Base-by-base conservation (phyloP, 2,888 invertebrate genomes). In the Hirtodrosophila histrioides region DNA sequence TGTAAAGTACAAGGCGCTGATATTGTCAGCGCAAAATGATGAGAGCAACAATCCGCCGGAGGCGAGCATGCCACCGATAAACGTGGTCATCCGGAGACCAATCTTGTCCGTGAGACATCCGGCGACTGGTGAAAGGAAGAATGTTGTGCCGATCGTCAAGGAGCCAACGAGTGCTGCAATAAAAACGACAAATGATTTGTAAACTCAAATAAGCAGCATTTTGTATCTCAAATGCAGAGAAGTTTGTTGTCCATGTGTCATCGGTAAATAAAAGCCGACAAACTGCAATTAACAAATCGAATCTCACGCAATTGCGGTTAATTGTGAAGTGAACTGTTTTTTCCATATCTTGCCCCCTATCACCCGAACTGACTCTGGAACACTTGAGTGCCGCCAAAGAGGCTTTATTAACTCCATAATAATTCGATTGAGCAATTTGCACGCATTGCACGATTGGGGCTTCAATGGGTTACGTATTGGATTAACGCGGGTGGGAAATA, bases 81-180 rank as follows among this genome's bases (percentile, higher is more conserved):
- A 94, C 0, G 97, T 97, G 1, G 97, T 97, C 71, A 93, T 90
- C 35, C 97, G 94, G 57, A 98, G 94, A n/a, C 98, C 98, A 77
- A 97, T 93, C 76, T 95, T 94, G 89, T 96, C 97, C 1, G 97
- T 97, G 53, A 98, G 92, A 48, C 97, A 94, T 44, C 98, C 97
- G 24, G 97, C 95, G 35, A 98, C 92, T 10, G 97, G 96, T 3
- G 98, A 98, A 75, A 97, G 92, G 72, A 97, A 94, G 92, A 98
- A 98, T 53, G 97, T 97, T 45, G 96, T 95, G 37, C 98, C 97
- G 90, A 98, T 96, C 23, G 96, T 94, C 77, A 98, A 92, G 0
- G 97, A 95, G 6, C 98, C 98, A 69, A 97, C 97, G 89, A 97
- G 93, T 75, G 98, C 98, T 98, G 94, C 70, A 96, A 95, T 76